Base-by-base conservation (phyloP, 2,113 vertebrate species). In the Toxostoma redivivum region DNA sequence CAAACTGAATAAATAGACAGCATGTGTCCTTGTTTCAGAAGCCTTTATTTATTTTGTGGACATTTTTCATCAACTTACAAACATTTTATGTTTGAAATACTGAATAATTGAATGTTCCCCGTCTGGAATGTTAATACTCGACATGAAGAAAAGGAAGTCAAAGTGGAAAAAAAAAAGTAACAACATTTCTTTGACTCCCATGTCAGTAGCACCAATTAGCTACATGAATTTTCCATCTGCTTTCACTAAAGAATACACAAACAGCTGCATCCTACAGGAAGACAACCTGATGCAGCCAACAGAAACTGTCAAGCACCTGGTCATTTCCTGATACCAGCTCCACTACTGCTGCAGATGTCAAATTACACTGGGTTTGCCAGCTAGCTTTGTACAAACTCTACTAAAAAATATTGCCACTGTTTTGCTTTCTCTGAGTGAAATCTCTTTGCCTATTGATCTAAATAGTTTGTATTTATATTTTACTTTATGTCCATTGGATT, bases 1-100 rank as follows among this genome's bases (percentile, higher is more conserved):
- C 83, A 97, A 97, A 97, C 88, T 97, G 79, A 96, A 95, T 94
- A 97, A 97, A 97, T 92, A 97, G 92, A 95, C 97, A 97, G 94
- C 60, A 84, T 51, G 38, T 89, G 61, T 92, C 89, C 97, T 95
- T 96, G 79, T 66, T 95, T 96, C 82, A 82, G 95, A 66, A 73
- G 65, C 28, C 66, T 90, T 95, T 95, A 95, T 95, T 97, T 97
- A 78, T 94, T 96, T 95, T 94, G 96, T 60, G 76, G 69, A 84
- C 50, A 96, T 95, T 96, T 97, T 92, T 86, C 58, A 97, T 92
- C 77, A 97, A 96, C 78, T 94, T 93, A 82, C 87, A 97, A 93
- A 90, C 81, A 95, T 73, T 92, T 97, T 95, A 64, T 86, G 56
- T 92, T 97, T 96, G 94, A 97, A 98, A 97, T 94, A 94, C 62